Evolutionary conservation across 2,797 vertebrate species (phyloP).

Genomic region (Falco peregrinus): DNA sequence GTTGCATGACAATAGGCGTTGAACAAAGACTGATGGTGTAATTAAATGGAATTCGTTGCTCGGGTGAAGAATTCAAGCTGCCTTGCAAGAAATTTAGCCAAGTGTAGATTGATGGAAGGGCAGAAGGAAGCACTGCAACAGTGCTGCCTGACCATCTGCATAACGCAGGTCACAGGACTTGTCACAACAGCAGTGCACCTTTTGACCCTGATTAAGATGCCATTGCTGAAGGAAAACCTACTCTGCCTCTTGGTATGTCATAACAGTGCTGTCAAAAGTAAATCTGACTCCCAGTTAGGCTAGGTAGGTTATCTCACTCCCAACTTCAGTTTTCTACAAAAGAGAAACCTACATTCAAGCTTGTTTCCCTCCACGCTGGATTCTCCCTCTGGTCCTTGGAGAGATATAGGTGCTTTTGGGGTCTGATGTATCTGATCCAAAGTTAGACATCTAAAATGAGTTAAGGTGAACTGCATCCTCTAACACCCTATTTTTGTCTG

Average conservation of each 20-base stretch:
- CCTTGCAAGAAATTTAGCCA: neutral
- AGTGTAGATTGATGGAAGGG: neutral
- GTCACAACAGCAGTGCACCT: neutral
- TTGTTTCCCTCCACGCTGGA: neutral
- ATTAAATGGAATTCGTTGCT: neutral
- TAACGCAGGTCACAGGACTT: neutral
- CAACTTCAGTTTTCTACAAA: neutral
- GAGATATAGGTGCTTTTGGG: neutral
- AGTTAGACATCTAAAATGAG: neutral
- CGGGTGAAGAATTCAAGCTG: neutral
- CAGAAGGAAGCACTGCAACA: neutral
- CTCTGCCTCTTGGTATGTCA: rapidly evolving
- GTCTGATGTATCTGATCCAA: neutral
- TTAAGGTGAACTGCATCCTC: neutral
- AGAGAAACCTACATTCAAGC: neutral
- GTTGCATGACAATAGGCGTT: neutral
- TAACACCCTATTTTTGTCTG: neutral
- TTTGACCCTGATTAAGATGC: neutral
- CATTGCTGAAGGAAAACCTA: neutral
- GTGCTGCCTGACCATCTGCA: neutral
- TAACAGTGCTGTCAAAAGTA: neutral
- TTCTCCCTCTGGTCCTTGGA: neutral
- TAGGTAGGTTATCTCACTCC: neutral
- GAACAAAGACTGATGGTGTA: neutral
- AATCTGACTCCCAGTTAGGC: neutral